Percentiles rank a stretch among this genome's conserved stretches.
Evolutionary conservation across 1,140 invertebrate genomes (phyloP).

Genomic region (Thaumatotibia leucotreta): DNA sequence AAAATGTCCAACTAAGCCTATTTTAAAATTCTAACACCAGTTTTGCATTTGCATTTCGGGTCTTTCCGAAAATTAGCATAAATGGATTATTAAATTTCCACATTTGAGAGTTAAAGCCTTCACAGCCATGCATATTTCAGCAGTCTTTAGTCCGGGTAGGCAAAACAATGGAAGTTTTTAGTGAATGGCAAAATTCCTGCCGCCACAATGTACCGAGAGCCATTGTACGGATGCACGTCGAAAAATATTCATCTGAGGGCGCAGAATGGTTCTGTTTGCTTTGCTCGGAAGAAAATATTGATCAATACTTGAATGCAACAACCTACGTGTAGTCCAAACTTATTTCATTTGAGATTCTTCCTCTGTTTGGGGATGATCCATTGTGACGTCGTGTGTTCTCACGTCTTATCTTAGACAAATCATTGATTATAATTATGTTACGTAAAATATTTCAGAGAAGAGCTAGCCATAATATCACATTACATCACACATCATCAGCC

Average conservation of each 20-base stretch:
- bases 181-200: constrained; percentile 1
- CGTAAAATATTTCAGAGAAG: too few relatives aligned
- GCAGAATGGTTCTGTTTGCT: neutral
- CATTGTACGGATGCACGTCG: constrained; percentile 9
- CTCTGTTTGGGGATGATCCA: too few relatives aligned
- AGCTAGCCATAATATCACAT: too few relatives aligned
- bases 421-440: too few relatives aligned
- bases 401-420: too few relatives aligned
- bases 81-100: neutral
- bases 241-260: constrained; percentile 1
- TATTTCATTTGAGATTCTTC: too few relatives aligned
- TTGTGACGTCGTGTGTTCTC: too few relatives aligned
- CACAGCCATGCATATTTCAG: constrained; percentile 7
- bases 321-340: neutral
- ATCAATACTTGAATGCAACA: neutral
- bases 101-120: neutral
- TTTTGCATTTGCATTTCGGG: neutral
- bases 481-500: too few relatives aligned
- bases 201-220: constrained; percentile 2
- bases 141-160: neutral
- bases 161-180: constrained; percentile 13
- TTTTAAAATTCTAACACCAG: neutral
- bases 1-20: neutral
- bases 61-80: neutral
- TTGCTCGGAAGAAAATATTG: constrained; percentile 6